These are phyloP conservation scores for Laticauda colubrina DNA, from an alignment of 2,113 vertebrate species.

Conservation along the genomic window DNA sequence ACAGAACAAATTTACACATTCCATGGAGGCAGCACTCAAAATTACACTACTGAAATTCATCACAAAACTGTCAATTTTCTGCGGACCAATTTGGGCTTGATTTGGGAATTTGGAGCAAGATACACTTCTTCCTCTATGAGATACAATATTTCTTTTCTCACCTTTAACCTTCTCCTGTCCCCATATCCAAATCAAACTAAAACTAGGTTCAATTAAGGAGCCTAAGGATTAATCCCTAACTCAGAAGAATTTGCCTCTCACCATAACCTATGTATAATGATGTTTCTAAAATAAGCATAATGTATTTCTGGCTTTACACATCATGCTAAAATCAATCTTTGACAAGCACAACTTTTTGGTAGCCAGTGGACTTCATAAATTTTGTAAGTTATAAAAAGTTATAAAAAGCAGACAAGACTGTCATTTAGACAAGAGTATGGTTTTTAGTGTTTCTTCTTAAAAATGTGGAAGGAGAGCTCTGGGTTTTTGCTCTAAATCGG, in stretches of 20 bases:
- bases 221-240: not conserved
- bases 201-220: not conserved
- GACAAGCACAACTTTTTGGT: not conserved
- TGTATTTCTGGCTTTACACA: not conserved
- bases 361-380: not conserved
- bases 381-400: not conserved
- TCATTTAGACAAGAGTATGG: not conserved
- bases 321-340: not conserved
- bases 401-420: not conserved
- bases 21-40: not conserved
- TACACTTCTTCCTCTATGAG: not conserved
- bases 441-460: not conserved
- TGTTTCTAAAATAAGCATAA: not conserved
- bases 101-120: not conserved
- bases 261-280: not conserved
- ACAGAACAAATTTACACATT: not conserved
- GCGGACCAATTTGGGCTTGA: not conserved
- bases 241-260: not conserved
- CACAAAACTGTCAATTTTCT: not conserved
- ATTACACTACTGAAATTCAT: not conserved
- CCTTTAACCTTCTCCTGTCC: not conserved
- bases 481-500: not conserved
- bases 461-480: not conserved
- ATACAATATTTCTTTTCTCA: not conserved
- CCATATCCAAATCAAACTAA: not conserved